phyloP scores from a whole-genome alignment of 2,797 vertebrate genomes.

The Acanthis flammea region DNA sequence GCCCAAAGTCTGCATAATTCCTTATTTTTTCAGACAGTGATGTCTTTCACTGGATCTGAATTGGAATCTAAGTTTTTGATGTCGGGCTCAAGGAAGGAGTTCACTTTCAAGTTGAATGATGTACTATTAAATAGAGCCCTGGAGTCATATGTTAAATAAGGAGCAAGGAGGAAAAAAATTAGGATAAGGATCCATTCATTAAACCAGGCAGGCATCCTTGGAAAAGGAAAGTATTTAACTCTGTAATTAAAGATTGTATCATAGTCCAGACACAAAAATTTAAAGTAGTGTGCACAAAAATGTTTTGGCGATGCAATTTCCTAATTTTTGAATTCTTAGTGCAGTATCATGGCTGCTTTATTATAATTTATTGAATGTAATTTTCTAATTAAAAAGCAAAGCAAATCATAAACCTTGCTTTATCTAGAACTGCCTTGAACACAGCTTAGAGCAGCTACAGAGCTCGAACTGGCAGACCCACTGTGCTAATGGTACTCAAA shows the following conservation, averaged over 20 bases:
- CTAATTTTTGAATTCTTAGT: background rate
- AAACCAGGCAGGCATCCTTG: background rate
- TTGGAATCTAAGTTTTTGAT: background rate
- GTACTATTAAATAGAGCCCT: background rate
- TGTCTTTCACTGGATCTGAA: background rate
- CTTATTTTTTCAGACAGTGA: background rate
- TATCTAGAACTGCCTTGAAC: background rate
- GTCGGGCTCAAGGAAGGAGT: background rate
- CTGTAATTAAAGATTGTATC: conserved; percentile 49
- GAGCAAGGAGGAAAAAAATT: background rate
- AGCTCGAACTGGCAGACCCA: background rate
- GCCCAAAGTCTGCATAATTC: background rate
- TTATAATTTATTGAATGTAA: background rate
- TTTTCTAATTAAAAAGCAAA: background rate
- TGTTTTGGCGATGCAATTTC: background rate
- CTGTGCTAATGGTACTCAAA: background rate
- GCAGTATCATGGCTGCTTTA: background rate
- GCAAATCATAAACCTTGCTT: background rate
- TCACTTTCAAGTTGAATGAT: background rate
- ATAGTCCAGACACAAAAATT: background rate
- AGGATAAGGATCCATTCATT: background rate
- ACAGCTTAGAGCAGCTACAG: background rate
- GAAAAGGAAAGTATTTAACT: background rate
- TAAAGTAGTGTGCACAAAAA: background rate
- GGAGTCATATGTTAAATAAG: background rate